Evolutionary conservation across 1,140 invertebrate species (phyloP).

Genomic region (Zaprionus camerounensis): DNA sequence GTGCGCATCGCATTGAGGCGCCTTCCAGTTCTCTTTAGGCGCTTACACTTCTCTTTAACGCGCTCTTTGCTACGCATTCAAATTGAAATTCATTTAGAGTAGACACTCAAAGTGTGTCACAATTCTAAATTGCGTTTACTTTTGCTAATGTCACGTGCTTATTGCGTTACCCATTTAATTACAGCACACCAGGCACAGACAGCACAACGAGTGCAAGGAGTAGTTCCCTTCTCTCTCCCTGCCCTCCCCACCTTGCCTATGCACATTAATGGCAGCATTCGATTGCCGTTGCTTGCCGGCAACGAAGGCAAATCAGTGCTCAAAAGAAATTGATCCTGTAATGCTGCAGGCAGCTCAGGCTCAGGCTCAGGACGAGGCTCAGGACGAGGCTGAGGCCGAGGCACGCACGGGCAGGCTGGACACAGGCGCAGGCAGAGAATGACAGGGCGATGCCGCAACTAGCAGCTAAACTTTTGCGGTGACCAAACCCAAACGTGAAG

Average conservation of each 20-base stretch:
- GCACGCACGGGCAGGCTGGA: conserved; percentile 7
- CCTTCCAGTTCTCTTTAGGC: conserved; percentile 21
- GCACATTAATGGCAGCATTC: not conserved
- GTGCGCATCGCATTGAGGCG: conserved; percentile 31
- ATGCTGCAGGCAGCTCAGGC: conserved; percentile 39
- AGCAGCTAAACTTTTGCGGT: conserved; percentile 75
- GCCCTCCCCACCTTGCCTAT: not conserved
- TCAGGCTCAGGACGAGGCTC: not conserved
- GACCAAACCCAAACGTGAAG: conserved; percentile 52
- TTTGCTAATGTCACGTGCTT: conserved; percentile 67
- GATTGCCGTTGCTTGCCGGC: not conserved
- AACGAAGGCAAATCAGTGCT: conserved; percentile 46
- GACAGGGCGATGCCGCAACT: conserved; percentile 28
- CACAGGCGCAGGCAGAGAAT: not conserved
- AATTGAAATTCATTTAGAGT: conserved; percentile 14
- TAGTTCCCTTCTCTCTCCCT: not conserved
- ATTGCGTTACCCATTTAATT: conserved; percentile 55
- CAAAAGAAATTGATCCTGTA: conserved; percentile 57
- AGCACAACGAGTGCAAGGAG: not conserved
- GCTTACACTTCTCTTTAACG: not conserved
- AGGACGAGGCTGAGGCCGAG: not conserved
- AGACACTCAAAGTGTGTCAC: conserved; percentile 64
- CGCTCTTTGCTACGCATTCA: conserved; percentile 29
- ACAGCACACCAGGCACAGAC: not conserved
- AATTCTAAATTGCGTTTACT: conserved; percentile 66